Evolutionary conservation across 2,888 invertebrate species (phyloP).

Genomic region (Pristionchus fissidentatus): DNA sequence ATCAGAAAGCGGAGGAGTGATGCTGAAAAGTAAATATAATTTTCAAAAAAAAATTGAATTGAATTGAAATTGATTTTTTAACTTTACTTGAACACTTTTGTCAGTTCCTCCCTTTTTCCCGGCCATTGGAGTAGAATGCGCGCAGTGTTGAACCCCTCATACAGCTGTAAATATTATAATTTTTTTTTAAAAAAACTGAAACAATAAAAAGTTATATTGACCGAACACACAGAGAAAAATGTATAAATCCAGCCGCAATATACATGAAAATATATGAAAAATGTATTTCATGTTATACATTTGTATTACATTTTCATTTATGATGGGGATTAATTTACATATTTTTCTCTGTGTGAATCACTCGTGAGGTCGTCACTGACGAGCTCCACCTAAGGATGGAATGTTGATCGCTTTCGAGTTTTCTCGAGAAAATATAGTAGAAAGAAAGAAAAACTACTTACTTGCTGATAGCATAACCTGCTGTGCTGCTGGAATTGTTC

Average conservation of each 20-base stretch:
- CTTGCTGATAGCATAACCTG: neutral
- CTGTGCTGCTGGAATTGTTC: neutral
- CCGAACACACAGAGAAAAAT: neutral
- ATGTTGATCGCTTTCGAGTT: no score
- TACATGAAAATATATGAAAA: no score
- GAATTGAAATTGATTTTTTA: neutral
- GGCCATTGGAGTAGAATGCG: neutral
- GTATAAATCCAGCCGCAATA: no score
- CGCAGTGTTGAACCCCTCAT: neutral
- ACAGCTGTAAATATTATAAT: neutral
- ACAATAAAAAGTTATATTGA: no score
- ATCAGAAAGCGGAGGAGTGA: neutral
- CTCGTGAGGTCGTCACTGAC: no score
- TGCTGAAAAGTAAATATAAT: neutral
- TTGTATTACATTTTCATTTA: no score
- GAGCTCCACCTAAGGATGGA: neutral
- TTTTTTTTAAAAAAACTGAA: no score
- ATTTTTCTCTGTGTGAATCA: no score
- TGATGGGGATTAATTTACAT: no score
- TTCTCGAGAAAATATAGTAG: no score
- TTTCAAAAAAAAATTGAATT: neutral
- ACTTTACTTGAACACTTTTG: constrained; percentile 8
- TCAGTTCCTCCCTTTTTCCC: neutral
- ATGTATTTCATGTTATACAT: no score
- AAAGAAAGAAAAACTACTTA: no score